Conservation (phyloP, 2,888 invertebrate species). For the Allacma fusca region DNA sequence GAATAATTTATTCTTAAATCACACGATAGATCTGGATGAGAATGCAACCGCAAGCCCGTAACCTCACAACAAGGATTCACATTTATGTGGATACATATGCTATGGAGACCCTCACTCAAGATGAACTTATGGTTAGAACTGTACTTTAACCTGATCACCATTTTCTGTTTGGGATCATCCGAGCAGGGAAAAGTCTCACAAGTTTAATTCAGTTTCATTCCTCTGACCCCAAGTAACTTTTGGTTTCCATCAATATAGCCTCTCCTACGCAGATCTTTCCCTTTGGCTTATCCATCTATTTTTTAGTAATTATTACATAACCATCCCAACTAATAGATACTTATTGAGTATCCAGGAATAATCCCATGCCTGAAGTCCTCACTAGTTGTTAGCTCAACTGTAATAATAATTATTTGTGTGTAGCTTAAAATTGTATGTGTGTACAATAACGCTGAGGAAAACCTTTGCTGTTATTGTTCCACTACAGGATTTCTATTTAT, state of each 20-base stretch:
- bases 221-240: slow-evolving; percentile 16
- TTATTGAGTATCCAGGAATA: too few species aligned
- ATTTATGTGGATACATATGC: not conserved
- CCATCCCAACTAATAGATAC: too few species aligned
- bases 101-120: not conserved
- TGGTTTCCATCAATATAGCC: not conserved
- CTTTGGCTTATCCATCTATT: too few species aligned
- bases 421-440: too few species aligned
- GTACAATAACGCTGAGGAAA: too few species aligned
- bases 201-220: slow-evolving; percentile 4
- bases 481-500: not conserved
- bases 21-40: slow-evolving; percentile 6
- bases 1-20: not conserved
- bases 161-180: not conserved
- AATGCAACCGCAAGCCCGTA: slow-evolving; percentile 4
- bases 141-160: not conserved
- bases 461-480: too few species aligned
- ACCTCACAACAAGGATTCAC: slow-evolving; percentile 9
- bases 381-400: too few species aligned
- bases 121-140: not conserved
- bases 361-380: too few species aligned
- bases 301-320: too few species aligned
- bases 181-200: not conserved
- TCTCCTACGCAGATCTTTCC: too few species aligned
- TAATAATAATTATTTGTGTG: too few species aligned